Evolutionary conservation across 2,113 vertebrate species (phyloP).

Genomic region (Neolamprologus devosi): DNA sequence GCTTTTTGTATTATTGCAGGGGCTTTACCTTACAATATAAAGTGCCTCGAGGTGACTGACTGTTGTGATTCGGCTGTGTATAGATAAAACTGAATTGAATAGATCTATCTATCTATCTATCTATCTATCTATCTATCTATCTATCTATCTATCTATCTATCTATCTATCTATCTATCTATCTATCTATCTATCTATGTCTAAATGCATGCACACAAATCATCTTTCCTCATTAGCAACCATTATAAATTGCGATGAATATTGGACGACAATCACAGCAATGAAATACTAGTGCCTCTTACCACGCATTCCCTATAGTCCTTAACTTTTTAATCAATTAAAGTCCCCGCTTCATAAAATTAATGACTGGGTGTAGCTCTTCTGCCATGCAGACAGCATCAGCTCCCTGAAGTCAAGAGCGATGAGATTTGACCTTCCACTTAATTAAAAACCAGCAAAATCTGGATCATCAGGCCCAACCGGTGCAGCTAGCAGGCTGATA

Average conservation of each 20-base stretch:
- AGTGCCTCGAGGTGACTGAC: neutral
- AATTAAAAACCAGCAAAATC: slow-evolving; percentile 74
- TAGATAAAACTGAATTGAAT: neutral
- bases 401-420: slow-evolving; percentile 63
- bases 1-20: neutral
- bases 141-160: neutral
- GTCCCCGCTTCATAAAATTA: slow-evolving; percentile 59
- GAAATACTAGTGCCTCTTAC: slow-evolving; percentile 8
- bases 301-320: slow-evolving; percentile 41
- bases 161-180: neutral
- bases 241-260: neutral
- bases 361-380: slow-evolving; percentile 60
- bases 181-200: neutral
- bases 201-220: neutral
- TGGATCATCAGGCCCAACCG: slow-evolving; percentile 54
- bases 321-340: slow-evolving; percentile 70
- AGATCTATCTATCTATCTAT: neutral
- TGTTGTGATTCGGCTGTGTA: neutral
- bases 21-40: neutral
- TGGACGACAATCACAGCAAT: neutral
- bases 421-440: slow-evolving; percentile 73
- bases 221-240: neutral
- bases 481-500: slow-evolving; percentile 14
- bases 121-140: neutral
- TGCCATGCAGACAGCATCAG: slow-evolving; percentile 55